A percentile compares a stretch with the other conserved stretches of the same genome.
These are phyloP conservation scores for Thyatira batis DNA, from an alignment of 2,888 invertebrate species.

Conservation along the genomic window DNA sequence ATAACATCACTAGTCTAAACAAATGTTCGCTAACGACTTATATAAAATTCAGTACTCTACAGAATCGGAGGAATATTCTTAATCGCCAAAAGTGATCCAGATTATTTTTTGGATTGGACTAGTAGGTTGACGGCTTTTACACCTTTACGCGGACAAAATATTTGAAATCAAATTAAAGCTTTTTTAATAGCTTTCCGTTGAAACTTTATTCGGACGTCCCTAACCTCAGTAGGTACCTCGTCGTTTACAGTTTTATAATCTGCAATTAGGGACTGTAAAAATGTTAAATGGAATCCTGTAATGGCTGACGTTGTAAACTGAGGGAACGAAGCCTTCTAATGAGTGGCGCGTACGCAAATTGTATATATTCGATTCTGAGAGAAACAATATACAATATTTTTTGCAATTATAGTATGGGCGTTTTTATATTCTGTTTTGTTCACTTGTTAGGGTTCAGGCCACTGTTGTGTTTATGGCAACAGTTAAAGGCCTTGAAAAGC, in stretches of 20 bases:
- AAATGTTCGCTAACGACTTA: no score
- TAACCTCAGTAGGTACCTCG: constrained; percentile 35
- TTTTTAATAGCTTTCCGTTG: constrained; percentile 34
- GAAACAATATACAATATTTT: constrained; percentile 45
- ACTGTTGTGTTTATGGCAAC: neutral
- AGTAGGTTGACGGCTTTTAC: no score
- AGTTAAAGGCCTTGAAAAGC: neutral
- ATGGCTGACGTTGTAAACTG: constrained; percentile 65
- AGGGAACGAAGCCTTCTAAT: constrained; percentile 37
- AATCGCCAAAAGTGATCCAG: neutral
- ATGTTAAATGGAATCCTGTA: constrained; percentile 71
- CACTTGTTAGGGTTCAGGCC: neutral
- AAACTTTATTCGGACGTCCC: constrained; percentile 32
- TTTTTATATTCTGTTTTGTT: constrained; percentile 25
- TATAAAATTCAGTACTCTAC: no score
- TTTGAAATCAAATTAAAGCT: constrained; percentile 3
- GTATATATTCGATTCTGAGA: constrained; percentile 64
- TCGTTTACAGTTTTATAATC: constrained; percentile 72
- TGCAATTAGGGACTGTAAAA: constrained; percentile 81
- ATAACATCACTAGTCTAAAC: no score
- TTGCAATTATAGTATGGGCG: constrained; percentile 57
- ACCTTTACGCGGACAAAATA: no score
- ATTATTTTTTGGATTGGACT: no score
- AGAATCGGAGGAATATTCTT: no score
- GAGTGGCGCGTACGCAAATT: constrained; percentile 63